Evolutionary conservation across 2,113 vertebrate genomes (phyloP), one percentile per base, ranked within the genome.

Genomic region (Toxotes jaculatrix): DNA sequence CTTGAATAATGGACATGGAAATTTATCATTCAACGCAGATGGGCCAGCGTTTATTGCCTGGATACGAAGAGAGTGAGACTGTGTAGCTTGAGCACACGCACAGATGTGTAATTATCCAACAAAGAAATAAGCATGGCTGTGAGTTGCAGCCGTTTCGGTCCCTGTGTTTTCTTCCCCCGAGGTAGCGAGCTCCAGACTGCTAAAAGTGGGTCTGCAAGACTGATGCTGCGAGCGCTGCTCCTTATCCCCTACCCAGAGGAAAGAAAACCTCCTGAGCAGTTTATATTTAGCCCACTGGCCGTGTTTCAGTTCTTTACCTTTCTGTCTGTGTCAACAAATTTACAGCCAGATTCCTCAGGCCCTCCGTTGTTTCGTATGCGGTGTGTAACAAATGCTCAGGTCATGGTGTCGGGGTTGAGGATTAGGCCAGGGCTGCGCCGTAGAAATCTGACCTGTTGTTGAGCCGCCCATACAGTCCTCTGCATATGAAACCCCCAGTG

Each of bases 161-260:
- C 79, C 34, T 60, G 70, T 85, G 62, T 82, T 81, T 86, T 86
- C 62, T 40, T 89, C 88, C 90, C 89, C 88, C 1, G 60, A 92
- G 88, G 91, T 83, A 81, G 79, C 5, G 23, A 45, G 78, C 74
- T 85, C 76, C 86, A 88, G 75, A 83, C 85, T 88, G 75, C 86
- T 81, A 73, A 92, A 95, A 93, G 77, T 94, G 93, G 90, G 91
- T 92, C 94, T 93, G 72, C 78, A 91, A 92, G 93, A 93, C 91
- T 89, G 91, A 94, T 92, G 94, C 92, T 91, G 68, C 63, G n/a
- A 88, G 90, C 60, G 65, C 79, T 64, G 77, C 87, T 87, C 83
- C 85, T 88, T 83, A 89, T 86, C 79, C 85, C 53, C 74, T 62
- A 89, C 90, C 90, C 87, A 47, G 82, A 89, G 91, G 90, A 91